phyloP scores from a whole-genome alignment of 2,113 vertebrate genomes.

The Eubucco bourcierii region DNA sequence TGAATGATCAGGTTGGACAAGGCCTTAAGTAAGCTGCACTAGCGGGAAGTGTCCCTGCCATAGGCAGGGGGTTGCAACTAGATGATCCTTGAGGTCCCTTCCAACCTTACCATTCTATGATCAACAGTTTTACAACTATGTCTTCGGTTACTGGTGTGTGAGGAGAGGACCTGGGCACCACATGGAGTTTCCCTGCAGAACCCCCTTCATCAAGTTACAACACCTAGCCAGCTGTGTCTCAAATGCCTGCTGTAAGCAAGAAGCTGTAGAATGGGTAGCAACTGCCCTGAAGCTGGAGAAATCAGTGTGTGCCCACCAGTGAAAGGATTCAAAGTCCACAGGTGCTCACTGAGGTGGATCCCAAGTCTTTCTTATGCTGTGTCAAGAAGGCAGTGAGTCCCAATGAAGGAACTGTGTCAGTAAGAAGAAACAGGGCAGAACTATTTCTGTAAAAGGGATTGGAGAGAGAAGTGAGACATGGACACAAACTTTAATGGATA shows the following conservation, averaged over 20 bases:
- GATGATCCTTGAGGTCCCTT: too few relatives aligned
- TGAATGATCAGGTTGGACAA: too few relatives aligned
- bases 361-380: neutral
- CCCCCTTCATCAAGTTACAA: neutral
- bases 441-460: neutral
- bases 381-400: neutral
- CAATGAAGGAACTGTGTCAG: neutral
- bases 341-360: neutral
- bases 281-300: neutral
- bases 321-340: neutral
- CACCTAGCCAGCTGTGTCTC: neutral
- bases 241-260: neutral
- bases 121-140: neutral
- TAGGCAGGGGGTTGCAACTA: too few relatives aligned
- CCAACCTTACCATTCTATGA: too few relatives aligned
- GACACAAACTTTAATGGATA: neutral
- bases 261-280: neutral
- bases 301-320: rapidly evolving
- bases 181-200: neutral
- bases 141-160: rapidly evolving
- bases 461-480: rapidly evolving
- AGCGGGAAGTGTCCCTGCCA: too few relatives aligned
- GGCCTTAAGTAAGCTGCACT: too few relatives aligned
- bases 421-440: neutral
- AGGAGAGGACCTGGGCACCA: neutral